These are phyloP conservation scores for Nymphicus hollandicus DNA, from an alignment of 2,113 vertebrate genomes.

Conservation along the genomic window DNA sequence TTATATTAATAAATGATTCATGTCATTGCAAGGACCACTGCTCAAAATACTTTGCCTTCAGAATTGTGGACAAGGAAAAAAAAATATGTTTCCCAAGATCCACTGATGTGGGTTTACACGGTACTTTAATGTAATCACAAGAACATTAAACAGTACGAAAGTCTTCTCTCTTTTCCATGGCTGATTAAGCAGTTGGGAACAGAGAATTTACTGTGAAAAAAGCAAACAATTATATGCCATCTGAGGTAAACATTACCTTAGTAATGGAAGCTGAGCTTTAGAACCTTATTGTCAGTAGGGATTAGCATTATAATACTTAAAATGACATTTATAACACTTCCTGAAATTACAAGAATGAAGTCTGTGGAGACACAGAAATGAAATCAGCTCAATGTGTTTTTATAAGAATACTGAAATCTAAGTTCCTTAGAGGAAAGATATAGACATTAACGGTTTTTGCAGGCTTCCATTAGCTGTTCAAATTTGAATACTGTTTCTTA, in stretches of 20 bases:
- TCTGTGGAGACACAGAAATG: conserved; percentile 80
- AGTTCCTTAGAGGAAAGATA: conserved; percentile 80
- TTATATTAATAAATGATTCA: conserved; percentile 63
- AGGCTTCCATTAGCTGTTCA: conserved; percentile 84
- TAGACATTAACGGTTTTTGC: conserved; percentile 82
- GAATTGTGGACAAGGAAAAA: conserved; percentile 42
- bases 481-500: conserved; percentile 85
- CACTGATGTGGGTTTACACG: conserved; percentile 23
- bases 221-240: conserved; percentile 86
- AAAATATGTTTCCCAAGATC: conserved; percentile 26
- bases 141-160: conserved; percentile 65
- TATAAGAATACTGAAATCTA: conserved; percentile 84
- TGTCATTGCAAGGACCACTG: conserved; percentile 31
- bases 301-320: conserved; percentile 87
- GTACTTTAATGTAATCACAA: conserved; percentile 64
- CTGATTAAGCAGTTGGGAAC: conserved; percentile 88
- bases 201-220: conserved; percentile 79
- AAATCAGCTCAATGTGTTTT: conserved; percentile 85
- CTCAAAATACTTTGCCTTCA: conserved; percentile 37
- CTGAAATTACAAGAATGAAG: conserved; percentile 84
- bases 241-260: conserved; percentile 92
- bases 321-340: conserved; percentile 93
- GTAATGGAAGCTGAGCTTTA: conserved; percentile 83
- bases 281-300: conserved; percentile 86
- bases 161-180: conserved; percentile 79